Base-by-base conservation (phyloP, 2,113 vertebrate genomes). In the Pagrus major region DNA sequence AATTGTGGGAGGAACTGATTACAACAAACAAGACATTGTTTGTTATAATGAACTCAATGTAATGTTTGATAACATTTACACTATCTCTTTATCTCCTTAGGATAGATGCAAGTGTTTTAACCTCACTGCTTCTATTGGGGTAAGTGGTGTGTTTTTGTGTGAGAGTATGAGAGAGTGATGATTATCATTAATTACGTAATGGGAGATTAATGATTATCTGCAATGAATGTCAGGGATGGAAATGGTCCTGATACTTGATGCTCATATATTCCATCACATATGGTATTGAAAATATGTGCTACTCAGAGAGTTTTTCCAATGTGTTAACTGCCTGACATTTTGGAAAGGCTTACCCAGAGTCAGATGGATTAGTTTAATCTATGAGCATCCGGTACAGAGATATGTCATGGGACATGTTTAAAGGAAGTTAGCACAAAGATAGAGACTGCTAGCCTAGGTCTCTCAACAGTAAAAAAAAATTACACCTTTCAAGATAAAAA, bases 141-240 rank as follows among this genome's bases (percentile, higher is more conserved):
- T 87, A 39, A 81, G 87, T 72, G 9, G 7, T 29, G 16, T 59
- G 21, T 67, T 3, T 52, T n/a, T 59, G 61, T 60, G 0, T 71
- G 27, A 21, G 12, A 46, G 9, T 42, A 8, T 10, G 37, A 41
- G 3, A 51, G 9, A 33, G 8, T 47, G 51, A 49, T 29, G 25
- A 39, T 41, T 23, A 56, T 59, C 29, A 41, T 41, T 23, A 7
- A 41, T 23, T 31, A 41, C 8, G 1, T 47, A 65, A 76, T 44
- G 27, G 37, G 3, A 44, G 5, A 56, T 44, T 6, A 56, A 31
- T 69, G 2, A 46, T 18, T 67, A 16, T 20, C 70, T 39, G 27
- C 25, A 12, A 69, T 23, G 31, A 35, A 67, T 29, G 6, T n/a
- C 49, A 29, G 35, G 23, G 18, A 42, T 41, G 35, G 25, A 56